These are phyloP conservation scores for Percopsis transmontana DNA, from an alignment of 2,113 vertebrate genomes.

Conservation along the genomic window DNA sequence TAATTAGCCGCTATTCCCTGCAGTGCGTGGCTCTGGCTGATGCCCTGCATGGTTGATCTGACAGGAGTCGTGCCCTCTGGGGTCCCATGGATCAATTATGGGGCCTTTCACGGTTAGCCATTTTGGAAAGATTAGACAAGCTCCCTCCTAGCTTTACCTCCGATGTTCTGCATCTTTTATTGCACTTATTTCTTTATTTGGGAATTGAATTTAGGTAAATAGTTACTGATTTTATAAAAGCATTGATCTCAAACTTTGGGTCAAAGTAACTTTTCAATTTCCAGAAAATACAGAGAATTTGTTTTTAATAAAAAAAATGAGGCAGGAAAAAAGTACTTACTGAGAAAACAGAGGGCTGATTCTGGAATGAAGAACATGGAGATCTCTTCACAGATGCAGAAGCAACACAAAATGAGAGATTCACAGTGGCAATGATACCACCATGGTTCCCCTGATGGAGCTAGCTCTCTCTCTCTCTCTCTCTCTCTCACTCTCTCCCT, in stretches of 20 bases:
- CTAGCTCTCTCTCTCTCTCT: background rate
- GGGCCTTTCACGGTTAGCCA: slow-evolving; percentile 56
- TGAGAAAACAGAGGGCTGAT: too few species aligned
- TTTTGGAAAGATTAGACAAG: slow-evolving; percentile 71
- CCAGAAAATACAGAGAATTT: slow-evolving; percentile 2
- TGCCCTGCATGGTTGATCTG: slow-evolving; percentile 71
- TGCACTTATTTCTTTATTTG: background rate
- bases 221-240: slow-evolving; percentile 2
- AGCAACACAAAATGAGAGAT: slow-evolving; percentile 1
- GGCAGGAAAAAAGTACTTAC: background rate
- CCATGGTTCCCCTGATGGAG: background rate
- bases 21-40: slow-evolving; percentile 60
- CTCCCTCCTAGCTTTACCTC: slow-evolving; percentile 57
- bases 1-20: slow-evolving; percentile 77
- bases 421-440: background rate
- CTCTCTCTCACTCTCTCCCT: background rate
- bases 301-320: background rate
- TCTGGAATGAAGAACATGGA: background rate
- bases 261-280: background rate
- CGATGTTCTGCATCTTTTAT: slow-evolving; percentile 10
- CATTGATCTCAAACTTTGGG: background rate
- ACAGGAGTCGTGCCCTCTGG: slow-evolving; percentile 78
- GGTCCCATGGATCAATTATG: slow-evolving; percentile 68
- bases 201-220: slow-evolving; percentile 50
- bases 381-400: background rate